These are phyloP conservation scores for Chaetura pelagica DNA, from an alignment of 2,113 vertebrate genomes.

Conservation along the genomic window DNA sequence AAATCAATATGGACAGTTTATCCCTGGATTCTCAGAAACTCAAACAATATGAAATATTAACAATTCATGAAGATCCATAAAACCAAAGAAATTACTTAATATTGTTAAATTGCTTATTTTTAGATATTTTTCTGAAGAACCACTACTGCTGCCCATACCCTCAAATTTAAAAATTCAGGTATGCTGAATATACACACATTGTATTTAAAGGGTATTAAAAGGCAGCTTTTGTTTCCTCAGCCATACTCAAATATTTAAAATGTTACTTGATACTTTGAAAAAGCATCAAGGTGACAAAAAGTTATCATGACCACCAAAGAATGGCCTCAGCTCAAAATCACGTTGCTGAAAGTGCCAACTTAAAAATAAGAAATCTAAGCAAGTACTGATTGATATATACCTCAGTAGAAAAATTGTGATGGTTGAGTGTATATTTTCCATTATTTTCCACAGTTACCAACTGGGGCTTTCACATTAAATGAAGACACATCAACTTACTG, in stretches of 20 bases:
- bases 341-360: neutral
- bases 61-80: neutral
- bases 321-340: neutral
- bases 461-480: slow-evolving; percentile 25
- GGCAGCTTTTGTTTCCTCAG: neutral
- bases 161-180: neutral
- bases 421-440: slow-evolving; percentile 4
- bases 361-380: slow-evolving; percentile 15
- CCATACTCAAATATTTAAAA: neutral
- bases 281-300: neutral
- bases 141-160: neutral
- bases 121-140: neutral
- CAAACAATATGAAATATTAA: neutral
- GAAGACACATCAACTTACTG: slow-evolving; percentile 51
- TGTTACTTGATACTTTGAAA: neutral
- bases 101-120: neutral
- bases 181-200: neutral
- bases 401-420: neutral
- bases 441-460: slow-evolving; percentile 53
- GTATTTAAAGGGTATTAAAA: neutral
- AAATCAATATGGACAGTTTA: neutral
- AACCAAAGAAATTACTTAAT: neutral
- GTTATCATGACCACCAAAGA: neutral
- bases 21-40: neutral
- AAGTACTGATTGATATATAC: neutral